These are phyloP conservation scores for Rattus rattus DNA, from an alignment of 2,113 vertebrate species.

Conservation along the genomic window DNA sequence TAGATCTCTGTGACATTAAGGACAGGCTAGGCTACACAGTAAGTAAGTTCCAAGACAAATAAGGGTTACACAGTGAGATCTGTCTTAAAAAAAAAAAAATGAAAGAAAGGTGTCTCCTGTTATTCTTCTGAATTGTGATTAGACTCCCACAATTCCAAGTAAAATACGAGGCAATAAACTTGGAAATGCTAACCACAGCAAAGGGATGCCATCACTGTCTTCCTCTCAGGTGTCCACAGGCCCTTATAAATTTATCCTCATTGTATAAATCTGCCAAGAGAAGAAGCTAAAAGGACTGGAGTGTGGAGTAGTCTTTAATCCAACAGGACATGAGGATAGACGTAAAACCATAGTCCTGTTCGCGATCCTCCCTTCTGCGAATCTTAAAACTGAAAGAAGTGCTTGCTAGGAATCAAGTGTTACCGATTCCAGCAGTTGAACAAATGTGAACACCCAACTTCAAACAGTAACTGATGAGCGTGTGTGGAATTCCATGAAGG, in stretches of 20 bases:
- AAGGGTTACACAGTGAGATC: not conserved
- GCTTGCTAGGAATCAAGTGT: not conserved
- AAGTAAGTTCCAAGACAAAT: not conserved
- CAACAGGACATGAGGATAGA: not conserved
- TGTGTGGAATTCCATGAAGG: not conserved
- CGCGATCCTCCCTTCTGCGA: not conserved
- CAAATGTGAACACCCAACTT: not conserved
- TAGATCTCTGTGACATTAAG: not conserved
- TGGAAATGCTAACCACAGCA: not conserved
- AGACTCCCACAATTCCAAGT: conserved; percentile 10
- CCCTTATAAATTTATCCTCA: not conserved
- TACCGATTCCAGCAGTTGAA: not conserved
- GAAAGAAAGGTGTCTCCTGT: not conserved
- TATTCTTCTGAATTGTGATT: conserved; percentile 45
- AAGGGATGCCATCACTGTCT: not conserved
- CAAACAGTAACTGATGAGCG: not conserved
- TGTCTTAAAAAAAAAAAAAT: not conserved
- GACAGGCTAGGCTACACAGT: not conserved
- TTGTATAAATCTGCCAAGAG: conserved; percentile 23
- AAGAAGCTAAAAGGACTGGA: not conserved
- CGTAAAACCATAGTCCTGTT: not conserved
- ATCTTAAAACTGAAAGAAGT: not conserved
- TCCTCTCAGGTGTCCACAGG: not conserved
- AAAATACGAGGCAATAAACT: not conserved
- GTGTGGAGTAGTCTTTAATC: not conserved